Evolutionary conservation across 2,113 vertebrate genomes (phyloP).

Genomic region (Aspidoscelis tigris): DNA sequence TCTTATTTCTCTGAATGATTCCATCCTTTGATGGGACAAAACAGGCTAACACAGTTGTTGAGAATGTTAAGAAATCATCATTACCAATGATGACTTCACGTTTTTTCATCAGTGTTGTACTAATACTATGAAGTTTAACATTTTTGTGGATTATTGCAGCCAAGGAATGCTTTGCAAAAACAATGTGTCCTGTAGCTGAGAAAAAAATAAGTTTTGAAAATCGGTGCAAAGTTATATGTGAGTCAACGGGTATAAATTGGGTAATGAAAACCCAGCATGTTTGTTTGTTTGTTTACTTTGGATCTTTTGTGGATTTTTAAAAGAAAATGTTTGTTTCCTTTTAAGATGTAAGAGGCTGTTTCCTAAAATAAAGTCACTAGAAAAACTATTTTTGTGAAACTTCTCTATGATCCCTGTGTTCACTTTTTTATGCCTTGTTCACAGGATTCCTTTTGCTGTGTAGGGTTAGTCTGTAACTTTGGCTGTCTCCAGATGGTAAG

Average conservation of each 20-base stretch:
- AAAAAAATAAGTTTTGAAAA: not conserved
- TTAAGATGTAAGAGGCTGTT: constrained; percentile 58
- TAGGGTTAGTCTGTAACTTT: not conserved
- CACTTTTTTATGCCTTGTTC: not conserved
- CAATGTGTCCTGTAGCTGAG: not conserved
- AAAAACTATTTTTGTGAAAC: constrained; percentile 34
- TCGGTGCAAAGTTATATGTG: not conserved
- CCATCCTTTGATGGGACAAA: not conserved
- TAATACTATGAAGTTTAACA: not conserved
- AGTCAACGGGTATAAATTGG: not conserved
- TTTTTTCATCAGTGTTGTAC: constrained; percentile 10
- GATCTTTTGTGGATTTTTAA: not conserved
- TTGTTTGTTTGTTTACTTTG: not conserved
- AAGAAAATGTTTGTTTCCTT: constrained; percentile 32
- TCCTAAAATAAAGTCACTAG: constrained; percentile 69
- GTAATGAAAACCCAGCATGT: not conserved
- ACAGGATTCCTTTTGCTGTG: not conserved
- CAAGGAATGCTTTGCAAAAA: not conserved
- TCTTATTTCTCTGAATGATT: not conserved
- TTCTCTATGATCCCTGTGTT: not conserved
- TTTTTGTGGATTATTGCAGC: not conserved
- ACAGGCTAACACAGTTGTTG: not conserved
- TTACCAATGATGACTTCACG: not conserved
- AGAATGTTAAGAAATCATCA: not conserved
- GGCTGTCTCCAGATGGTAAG: too few relatives aligned